Conservation (phyloP, 1,140 invertebrate species). For the Bombyx mori region DNA sequence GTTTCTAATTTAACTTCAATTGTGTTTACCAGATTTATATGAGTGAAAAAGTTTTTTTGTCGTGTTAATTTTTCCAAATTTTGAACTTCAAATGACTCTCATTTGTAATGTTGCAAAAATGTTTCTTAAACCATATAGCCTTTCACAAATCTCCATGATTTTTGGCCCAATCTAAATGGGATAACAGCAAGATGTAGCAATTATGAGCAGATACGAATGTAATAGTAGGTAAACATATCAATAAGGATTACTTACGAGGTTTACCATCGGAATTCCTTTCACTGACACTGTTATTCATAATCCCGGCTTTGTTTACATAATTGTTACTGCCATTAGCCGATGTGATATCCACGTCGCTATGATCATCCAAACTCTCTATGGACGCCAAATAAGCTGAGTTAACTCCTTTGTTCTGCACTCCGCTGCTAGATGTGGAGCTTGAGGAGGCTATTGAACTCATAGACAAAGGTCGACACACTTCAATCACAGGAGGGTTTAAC, state of each 20-base stretch:
- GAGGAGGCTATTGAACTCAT: constrained; percentile 88
- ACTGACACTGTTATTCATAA: constrained; percentile 62
- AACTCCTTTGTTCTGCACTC: constrained; percentile 68
- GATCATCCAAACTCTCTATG: constrained; percentile 83
- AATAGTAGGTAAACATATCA: too few species aligned
- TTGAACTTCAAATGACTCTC: too few species aligned
- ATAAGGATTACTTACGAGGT: constrained; percentile 33
- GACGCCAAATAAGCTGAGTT: constrained; percentile 77
- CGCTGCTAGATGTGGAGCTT: constrained; percentile 78
- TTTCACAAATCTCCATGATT: too few species aligned
- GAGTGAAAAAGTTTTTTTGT: too few species aligned
- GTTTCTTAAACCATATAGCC: too few species aligned
- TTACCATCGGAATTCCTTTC: constrained; percentile 39
- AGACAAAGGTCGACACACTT: constrained; percentile 77
- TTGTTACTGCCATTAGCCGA: constrained; percentile 74
- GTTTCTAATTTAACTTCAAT: too few species aligned
- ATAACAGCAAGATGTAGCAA: too few species aligned
- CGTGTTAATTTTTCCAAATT: too few species aligned
- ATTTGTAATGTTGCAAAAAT: too few species aligned
- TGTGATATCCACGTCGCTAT: constrained; percentile 71
- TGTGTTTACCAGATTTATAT: too few species aligned
- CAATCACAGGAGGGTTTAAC: constrained; percentile 43
- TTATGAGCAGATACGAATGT: too few species aligned
- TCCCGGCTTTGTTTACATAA: constrained; percentile 69
- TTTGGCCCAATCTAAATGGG: too few species aligned